Conservation (phyloP, 2,113 vertebrate genomes). For the Otis tarda region DNA sequence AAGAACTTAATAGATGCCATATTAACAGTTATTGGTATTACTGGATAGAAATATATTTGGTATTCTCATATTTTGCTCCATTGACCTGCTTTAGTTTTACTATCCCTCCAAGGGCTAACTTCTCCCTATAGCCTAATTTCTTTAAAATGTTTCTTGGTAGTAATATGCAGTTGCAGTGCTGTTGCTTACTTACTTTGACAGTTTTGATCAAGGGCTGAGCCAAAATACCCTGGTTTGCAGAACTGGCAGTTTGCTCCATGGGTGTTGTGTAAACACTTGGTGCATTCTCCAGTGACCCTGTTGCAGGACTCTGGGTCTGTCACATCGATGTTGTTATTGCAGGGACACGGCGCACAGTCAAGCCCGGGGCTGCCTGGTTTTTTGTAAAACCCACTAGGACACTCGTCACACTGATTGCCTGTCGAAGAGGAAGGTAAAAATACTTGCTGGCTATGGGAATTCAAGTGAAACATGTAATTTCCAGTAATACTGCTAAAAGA, state of each 20-base stretch:
- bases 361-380: slow-evolving; percentile 52
- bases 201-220: slow-evolving; percentile 79
- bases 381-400: slow-evolving; percentile 82
- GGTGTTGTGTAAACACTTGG: slow-evolving; percentile 83
- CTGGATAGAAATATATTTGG: not conserved
- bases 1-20: not conserved
- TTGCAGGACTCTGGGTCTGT: slow-evolving; percentile 78
- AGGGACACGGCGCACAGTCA: slow-evolving; percentile 76
- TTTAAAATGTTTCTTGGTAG: not conserved
- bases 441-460: not conserved
- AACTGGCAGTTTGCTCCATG: slow-evolving; percentile 78
- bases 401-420: slow-evolving; percentile 82
- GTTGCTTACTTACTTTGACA: slow-evolving; percentile 80
- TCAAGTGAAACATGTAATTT: not conserved
- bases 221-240: slow-evolving; percentile 85
- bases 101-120: not conserved
- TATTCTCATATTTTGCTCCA: not conserved
- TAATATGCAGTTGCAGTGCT: not conserved
- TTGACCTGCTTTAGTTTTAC: not conserved
- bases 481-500: not conserved
- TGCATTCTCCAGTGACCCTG: slow-evolving; percentile 78
- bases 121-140: not conserved
- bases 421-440: not conserved
- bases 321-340: slow-evolving; percentile 83
- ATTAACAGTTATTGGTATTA: not conserved